These are phyloP conservation scores for Peromyscus polionotus DNA, from an alignment of 2,113 vertebrate species.

Conservation along the genomic window DNA sequence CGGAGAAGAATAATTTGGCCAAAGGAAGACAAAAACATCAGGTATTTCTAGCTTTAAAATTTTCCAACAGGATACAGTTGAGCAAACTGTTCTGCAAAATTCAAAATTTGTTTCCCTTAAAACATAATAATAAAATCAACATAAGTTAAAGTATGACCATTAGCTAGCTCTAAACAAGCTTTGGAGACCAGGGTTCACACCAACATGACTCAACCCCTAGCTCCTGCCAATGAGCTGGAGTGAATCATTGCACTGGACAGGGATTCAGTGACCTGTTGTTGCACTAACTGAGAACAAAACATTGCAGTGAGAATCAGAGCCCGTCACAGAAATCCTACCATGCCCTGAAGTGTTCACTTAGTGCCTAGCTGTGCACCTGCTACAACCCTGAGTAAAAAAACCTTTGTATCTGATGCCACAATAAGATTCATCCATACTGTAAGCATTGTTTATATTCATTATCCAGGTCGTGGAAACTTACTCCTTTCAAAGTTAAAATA, in stretches of 20 bases:
- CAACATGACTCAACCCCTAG: neutral
- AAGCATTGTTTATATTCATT: slow-evolving; percentile 60
- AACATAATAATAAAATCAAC: slow-evolving; percentile 21
- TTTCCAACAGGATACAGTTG: neutral
- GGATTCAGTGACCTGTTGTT: neutral
- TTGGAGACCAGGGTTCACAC: neutral
- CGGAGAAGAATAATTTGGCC: neutral
- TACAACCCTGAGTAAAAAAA: neutral
- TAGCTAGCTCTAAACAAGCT: slow-evolving; percentile 26
- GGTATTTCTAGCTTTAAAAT: neutral
- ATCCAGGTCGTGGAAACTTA: slow-evolving; percentile 45
- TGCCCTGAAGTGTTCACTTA: neutral
- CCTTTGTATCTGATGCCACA: slow-evolving; percentile 8
- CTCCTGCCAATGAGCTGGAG: neutral
- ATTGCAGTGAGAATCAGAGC: neutral
- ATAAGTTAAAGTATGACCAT: neutral
- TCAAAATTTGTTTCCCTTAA: slow-evolving; percentile 32
- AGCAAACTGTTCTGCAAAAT: neutral
- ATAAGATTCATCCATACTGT: neutral
- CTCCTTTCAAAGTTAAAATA: slow-evolving; percentile 52
- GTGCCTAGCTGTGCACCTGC: neutral
- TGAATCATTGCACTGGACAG: neutral
- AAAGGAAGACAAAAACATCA: slow-evolving; percentile 20
- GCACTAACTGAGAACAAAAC: neutral
- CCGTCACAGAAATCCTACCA: slow-evolving; percentile 19